Evolutionary conservation across 2,888 invertebrate species (phyloP).

Genomic region (Elysia crispata): DNA sequence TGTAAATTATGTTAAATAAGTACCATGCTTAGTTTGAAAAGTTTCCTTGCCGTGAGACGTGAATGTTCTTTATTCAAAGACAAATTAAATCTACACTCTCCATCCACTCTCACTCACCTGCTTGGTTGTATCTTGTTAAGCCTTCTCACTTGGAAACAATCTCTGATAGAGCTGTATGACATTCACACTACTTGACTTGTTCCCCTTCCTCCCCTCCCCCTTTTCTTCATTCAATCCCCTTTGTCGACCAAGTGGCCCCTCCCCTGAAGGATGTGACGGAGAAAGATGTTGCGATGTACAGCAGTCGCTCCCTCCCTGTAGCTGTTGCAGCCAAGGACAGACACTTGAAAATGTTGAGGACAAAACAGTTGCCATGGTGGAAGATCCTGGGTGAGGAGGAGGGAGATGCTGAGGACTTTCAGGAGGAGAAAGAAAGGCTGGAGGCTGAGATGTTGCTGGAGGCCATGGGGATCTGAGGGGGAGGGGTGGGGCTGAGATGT

Average conservation of each 20-base stretch:
- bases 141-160: too few relatives aligned
- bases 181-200: too few relatives aligned
- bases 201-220: too few relatives aligned
- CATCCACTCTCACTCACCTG: too few relatives aligned
- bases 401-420: conserved; percentile 43
- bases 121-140: too few relatives aligned
- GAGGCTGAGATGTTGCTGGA: conserved; percentile 45
- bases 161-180: too few relatives aligned
- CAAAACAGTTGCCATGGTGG: conserved; percentile 75
- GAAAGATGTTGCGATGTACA: conserved; percentile 71
- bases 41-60: too few relatives aligned
- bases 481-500: conserved; percentile 63
- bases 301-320: conserved; percentile 73
- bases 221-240: too few relatives aligned
- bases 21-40: too few relatives aligned
- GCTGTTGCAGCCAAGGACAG: conserved; percentile 71
- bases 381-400: conserved; percentile 70
- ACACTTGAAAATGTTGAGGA: conserved; percentile 69
- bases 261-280: conserved; percentile 67
- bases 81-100: too few relatives aligned
- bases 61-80: too few relatives aligned
- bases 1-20: too few relatives aligned
- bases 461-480: conserved; percentile 36
- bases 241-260: conserved; percentile 72
- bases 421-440: conserved; percentile 59